Base-by-base conservation (phyloP, 2,888 invertebrate species). In the Meteorus colon region DNA sequence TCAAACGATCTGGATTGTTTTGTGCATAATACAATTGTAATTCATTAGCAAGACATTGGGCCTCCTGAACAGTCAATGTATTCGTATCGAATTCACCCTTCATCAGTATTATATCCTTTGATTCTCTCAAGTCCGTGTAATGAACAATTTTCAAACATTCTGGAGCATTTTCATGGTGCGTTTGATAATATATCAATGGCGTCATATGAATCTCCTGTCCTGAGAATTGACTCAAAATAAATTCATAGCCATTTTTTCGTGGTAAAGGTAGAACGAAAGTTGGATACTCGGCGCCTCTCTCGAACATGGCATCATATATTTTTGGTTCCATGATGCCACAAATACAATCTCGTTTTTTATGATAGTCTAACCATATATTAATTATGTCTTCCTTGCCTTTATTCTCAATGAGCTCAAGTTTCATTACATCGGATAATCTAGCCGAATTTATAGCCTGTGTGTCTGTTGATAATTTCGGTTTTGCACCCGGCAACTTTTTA, bases 151-250 rank as follows among this genome's bases (percentile, higher is more conserved):
- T 95, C 34, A 97, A 91, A 86, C 96, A 96, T 88, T 96, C 96
- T 0, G 97, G 96, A 0, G 97, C 95, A 90, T 96, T 96, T 89
- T 96, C 97, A 85, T 95, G 94, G 85, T 96, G 96, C 1, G 95
- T 93, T 92, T 97, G 97, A 89, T 94, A 97, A 84, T 95, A 95
- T 51, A 96, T 90, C 10, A 97, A 90, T 0, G 97, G 95, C 1
- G 97, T 97, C 87, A 97, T 96, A 87, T 97, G 96, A 27, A 95
- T 93, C 66, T 94, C 91, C 81, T 95, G 93, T 2, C 92, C 93
- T 59, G 92, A 90, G 87, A 93, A 95, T 87, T 97, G 96, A 71
- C 93, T 91, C 91, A 97, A 91, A 73, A 97, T 93, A 87, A 97
- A 97, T 89, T 97, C 97, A 85, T 96, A 97, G 14, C 97, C 97